These are phyloP conservation scores for Phrynocephalus guinanensis DNA, from an alignment of 2,797 vertebrate genomes.

Conservation along the genomic window DNA sequence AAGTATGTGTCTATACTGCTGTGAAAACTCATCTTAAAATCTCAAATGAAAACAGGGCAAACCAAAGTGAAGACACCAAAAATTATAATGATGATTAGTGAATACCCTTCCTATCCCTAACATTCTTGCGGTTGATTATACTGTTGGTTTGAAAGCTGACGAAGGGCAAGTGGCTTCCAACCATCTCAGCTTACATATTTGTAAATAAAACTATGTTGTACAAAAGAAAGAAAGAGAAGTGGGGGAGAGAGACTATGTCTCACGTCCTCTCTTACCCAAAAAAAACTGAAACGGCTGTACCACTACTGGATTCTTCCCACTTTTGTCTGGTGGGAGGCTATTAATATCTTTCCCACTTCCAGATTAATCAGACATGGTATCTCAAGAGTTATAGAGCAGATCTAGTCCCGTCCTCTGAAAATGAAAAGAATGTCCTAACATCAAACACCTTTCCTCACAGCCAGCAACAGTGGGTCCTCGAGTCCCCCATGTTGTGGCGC, in stretches of 20 bases:
- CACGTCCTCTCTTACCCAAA: neutral
- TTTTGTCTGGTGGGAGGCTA: no score
- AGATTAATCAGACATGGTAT: neutral
- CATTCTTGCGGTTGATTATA: neutral
- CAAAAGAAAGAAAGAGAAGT: neutral
- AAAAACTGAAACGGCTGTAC: neutral
- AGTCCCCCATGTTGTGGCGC: no score
- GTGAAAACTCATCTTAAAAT: neutral
- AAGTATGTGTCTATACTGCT: neutral
- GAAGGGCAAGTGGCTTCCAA: no score
- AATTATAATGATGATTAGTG: no score
- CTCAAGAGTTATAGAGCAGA: neutral
- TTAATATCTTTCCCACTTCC: neutral
- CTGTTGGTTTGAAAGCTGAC: neutral
- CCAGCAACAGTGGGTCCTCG: no score
- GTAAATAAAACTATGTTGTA: neutral
- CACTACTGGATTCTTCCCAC: no score
- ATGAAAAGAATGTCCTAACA: neutral
- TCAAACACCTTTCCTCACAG: no score
- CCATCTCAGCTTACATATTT: neutral
- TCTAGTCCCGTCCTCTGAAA: neutral
- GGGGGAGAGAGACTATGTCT: neutral
- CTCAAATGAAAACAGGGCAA: neutral
- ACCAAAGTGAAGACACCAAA: neutral
- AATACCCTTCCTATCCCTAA: neutral